Base-by-base conservation (phyloP, 2,888 invertebrate species). In the Eupsilia transversa region DNA sequence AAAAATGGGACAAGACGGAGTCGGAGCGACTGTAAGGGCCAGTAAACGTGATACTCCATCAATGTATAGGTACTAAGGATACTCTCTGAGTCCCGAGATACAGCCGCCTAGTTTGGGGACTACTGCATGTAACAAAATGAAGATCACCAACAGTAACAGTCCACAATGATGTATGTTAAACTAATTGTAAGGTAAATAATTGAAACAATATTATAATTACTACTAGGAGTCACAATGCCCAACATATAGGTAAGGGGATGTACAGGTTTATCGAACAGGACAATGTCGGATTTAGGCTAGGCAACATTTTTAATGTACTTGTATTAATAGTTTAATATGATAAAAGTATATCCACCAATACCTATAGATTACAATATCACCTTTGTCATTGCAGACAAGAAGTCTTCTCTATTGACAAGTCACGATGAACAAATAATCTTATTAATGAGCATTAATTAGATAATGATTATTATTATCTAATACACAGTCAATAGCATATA, bases 311-410 rank as follows among this genome's bases (percentile, higher is more conserved):
- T 3, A 14, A 33, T 14, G 23, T 9, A 30, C 14, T 14, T 30
- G 7, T 30, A 23, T 23, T 43, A 30, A 43, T 7, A 43, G 30
- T 30, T 64, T 46, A 7, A 3, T 30, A 56, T 56, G 17, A 56
- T 65, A 54, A n/a, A 65, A 33, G 6, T 33, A 10, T 17, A 30
- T 30, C 30, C 10, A 52, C 6, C 6, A 33, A 38, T n/a, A n/a
- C n/a, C n/a, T n/a, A 71, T 35, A 72, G 66, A 79, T 83, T 27
- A 69, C 46, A 63, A 52, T 6, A 46, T 56, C 67, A 74, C 73
- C 64, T 71, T 68, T 79, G 64, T 43, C 52, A 33, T 60, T 41
- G 41, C 49, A 59, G 33, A 7, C 63, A 52, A 67, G 46, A 35
- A 56, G 41, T 57, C 54, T 38, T 67, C 46, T 65, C 14, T 61